Percentiles rank a stretch among this genome's conserved stretches.
phyloP scores from a whole-genome alignment of 2,113 vertebrate species.

The Nesogale talazaci region DNA sequence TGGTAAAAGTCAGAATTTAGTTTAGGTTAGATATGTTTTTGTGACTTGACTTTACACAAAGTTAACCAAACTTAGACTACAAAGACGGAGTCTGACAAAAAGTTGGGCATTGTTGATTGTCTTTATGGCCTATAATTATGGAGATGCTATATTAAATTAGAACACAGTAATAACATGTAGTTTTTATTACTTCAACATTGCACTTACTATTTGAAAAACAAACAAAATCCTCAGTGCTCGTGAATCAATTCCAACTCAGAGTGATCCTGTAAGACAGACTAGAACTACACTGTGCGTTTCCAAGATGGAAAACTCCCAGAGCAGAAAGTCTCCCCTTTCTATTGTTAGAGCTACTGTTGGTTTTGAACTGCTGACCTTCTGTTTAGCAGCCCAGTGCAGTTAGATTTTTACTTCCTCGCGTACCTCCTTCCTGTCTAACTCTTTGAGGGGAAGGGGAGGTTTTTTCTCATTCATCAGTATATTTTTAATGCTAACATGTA shows the following conservation, averaged over 20 bases:
- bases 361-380: too few relatives aligned
- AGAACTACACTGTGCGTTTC: too few relatives aligned
- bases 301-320: too few relatives aligned
- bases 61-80: background rate
- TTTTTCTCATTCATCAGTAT: constrained; percentile 61
- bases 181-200: constrained; percentile 1
- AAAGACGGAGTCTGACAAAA: background rate
- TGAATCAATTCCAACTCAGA: too few relatives aligned
- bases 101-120: background rate
- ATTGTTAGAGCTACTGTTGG: too few relatives aligned
- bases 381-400: background rate
- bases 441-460: constrained; percentile 30
- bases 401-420: constrained; percentile 23
- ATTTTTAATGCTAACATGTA: constrained; percentile 56
- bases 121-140: background rate
- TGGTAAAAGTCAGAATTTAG: constrained; percentile 7
- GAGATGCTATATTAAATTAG: constrained; percentile 41
- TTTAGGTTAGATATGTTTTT: constrained; percentile 47
- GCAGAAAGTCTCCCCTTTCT: too few relatives aligned
- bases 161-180: constrained; percentile 34
- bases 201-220: background rate
- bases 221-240: too few relatives aligned
- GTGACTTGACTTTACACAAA: constrained; percentile 31
- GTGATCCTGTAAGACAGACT: too few relatives aligned
- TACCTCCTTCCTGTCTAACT: background rate